Evolutionary conservation across 2,888 invertebrate genomes (phyloP), one percentile per base, ranked within the genome.

Genomic region (Hydroisotoma schaefferi): DNA sequence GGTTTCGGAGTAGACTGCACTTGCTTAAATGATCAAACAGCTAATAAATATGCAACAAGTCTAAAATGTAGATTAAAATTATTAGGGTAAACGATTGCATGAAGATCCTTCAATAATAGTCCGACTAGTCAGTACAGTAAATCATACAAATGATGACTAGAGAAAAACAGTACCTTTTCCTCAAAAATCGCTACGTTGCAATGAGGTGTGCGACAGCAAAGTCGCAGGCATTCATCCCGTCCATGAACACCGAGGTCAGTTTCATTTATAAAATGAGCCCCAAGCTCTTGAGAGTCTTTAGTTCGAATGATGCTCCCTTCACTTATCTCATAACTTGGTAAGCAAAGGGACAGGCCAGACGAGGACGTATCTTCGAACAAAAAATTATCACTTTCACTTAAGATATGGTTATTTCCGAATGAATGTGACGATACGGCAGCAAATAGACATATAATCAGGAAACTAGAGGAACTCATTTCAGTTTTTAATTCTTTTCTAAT

Each of bases 121-220:
- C n/a, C n/a, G n/a, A n/a, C n/a, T n/a, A n/a, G n/a, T n/a, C n/a
- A n/a, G n/a, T n/a, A n/a, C n/a, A n/a, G n/a, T n/a, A n/a, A n/a
- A n/a, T n/a, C n/a, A n/a, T n/a, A n/a, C n/a, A n/a, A n/a, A n/a
- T n/a, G n/a, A n/a, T n/a, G n/a, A n/a, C n/a, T n/a, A n/a, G n/a
- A n/a, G n/a, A n/a, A n/a, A n/a, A n/a, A n/a, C n/a, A n/a, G n/a
- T 75, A 89, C 90, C 85, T 91, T 93, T 76, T 93, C 90, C 77
- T 94, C 93, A 76, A 88, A 94, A 70, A 94, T 88, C 77, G 91
- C 93, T 25, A 93, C 91, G 78, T 94, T 92, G 77, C 94, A 94
- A 64, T 84, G 79, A 52, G 86, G 85, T 2, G 90, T 91, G 77
- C 89, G 87, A 78, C 93, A 94, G 79, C 94, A 94, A 66, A 90